Percentiles rank a stretch among this genome's conserved stretches.
Conservation (phyloP, 2,797 vertebrate genomes). For the Spea hammondii region DNA sequence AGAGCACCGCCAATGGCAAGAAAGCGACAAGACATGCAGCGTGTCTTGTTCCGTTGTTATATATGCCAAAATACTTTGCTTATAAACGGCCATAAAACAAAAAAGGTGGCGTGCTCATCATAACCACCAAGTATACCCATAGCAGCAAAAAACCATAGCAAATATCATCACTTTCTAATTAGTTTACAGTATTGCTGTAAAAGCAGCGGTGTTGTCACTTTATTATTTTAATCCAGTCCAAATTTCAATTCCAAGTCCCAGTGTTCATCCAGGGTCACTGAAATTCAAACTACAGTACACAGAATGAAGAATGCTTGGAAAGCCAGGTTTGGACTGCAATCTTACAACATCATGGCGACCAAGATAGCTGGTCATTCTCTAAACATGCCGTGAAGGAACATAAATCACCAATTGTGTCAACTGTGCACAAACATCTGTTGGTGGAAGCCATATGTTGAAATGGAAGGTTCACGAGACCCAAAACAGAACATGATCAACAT, state of each 20-base stretch:
- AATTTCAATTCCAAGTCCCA: constrained; percentile 11
- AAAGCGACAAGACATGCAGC: too few species aligned
- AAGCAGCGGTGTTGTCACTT: neutral
- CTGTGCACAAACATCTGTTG: too few species aligned
- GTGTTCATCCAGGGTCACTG: neutral
- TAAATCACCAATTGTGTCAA: too few species aligned
- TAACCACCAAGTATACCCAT: constrained; percentile 18
- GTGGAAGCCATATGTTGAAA: too few species aligned
- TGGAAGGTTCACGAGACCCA: too few species aligned
- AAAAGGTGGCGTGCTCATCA: constrained; percentile 13
- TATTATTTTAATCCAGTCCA: constrained; percentile 8
- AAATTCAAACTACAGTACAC: constrained; percentile 1
- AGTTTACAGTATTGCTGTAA: neutral
- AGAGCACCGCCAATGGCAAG: too few species aligned
- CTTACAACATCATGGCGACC: neutral
- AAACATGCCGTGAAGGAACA: too few species aligned
- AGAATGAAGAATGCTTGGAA: neutral
- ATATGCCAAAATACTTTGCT: constrained; percentile 18
- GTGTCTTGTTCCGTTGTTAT: too few species aligned
- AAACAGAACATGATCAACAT: too few species aligned
- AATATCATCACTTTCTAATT: constrained; percentile 6
- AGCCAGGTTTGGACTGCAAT: neutral
- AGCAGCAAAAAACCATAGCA: constrained; percentile 45
- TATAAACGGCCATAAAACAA: too few species aligned
- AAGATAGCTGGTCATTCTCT: neutral